Evolutionary conservation across 1,140 invertebrate genomes (phyloP).

Genomic region (Conus betulinus): DNA sequence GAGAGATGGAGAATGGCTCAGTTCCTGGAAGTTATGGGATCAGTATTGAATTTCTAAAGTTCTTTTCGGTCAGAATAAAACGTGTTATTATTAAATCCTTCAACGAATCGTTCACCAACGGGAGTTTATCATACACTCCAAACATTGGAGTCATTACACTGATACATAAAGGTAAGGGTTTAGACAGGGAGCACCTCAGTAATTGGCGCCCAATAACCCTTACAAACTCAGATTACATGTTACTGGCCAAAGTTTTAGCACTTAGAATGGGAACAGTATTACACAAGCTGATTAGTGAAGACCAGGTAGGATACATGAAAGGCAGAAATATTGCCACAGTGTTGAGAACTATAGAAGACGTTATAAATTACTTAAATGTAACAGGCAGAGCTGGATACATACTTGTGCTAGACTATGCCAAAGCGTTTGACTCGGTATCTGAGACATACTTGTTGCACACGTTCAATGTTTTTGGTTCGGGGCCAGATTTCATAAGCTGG

Average conservation of each 20-base stretch:
- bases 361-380: background rate
- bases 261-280: slow-evolving; percentile 7
- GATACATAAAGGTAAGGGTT: no score
- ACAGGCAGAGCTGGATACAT: background rate
- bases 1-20: slow-evolving; percentile 32
- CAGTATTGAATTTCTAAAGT: slow-evolving; percentile 31
- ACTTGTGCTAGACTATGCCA: background rate
- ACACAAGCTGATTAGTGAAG: background rate
- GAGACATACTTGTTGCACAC: background rate
- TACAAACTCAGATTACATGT: slow-evolving; percentile 8
- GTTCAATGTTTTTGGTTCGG: slow-evolving; percentile 13
- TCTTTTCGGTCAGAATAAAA: slow-evolving; percentile 23
- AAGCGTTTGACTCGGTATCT: slow-evolving; percentile 13
- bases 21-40: slow-evolving; percentile 30
- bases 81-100: background rate
- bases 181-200: background rate
- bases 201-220: slow-evolving; percentile 33
- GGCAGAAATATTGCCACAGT: slow-evolving; percentile 14
- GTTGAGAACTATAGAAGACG: background rate
- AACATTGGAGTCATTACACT: no score
- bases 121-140: no score
- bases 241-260: slow-evolving; percentile 8
- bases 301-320: background rate
- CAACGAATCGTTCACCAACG: background rate
- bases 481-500: background rate